These are phyloP conservation scores for Trigoniulus corallinus DNA, from an alignment of 1,140 invertebrate species.

Conservation along the genomic window DNA sequence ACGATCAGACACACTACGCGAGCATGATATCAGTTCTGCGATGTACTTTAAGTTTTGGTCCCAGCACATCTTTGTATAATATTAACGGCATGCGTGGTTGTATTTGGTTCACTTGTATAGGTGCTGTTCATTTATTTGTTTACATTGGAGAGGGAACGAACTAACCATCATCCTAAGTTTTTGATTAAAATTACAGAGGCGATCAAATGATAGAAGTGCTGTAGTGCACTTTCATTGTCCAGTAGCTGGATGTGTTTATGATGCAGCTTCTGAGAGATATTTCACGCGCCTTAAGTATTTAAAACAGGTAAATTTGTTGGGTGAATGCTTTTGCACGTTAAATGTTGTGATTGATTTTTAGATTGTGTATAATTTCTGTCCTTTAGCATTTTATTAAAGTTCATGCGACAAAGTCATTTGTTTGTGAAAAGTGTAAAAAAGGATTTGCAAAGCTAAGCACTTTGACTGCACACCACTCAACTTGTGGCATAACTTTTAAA, in stretches of 20 bases:
- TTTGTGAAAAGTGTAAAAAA: constrained; percentile 11
- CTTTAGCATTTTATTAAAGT: constrained; percentile 13
- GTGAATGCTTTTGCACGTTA: neutral
- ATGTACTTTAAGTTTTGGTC: too few species aligned
- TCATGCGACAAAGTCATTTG: constrained; percentile 12
- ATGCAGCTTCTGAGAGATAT: constrained; percentile 5
- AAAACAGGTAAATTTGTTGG: constrained; percentile 7
- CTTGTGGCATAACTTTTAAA: constrained; percentile 11
- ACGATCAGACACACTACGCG: too few species aligned
- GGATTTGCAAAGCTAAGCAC: constrained; percentile 8
- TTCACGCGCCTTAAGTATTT: constrained; percentile 9
- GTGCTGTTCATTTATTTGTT: too few species aligned
- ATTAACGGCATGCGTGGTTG: too few species aligned
- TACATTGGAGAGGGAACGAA: too few species aligned
- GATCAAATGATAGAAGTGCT: too few species aligned
- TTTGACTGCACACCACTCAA: constrained; percentile 9
- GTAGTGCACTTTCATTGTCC: constrained; percentile 8
- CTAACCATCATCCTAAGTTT: too few species aligned
- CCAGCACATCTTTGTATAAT: too few species aligned
- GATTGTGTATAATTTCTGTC: neutral
- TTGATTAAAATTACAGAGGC: too few species aligned
- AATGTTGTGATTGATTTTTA: neutral
- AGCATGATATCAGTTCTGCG: too few species aligned
- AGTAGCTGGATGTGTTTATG: constrained; percentile 9
- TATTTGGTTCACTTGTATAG: too few species aligned